Conservation (phyloP, 1,140 invertebrate genomes). For the Thereuonema tuberculata region DNA sequence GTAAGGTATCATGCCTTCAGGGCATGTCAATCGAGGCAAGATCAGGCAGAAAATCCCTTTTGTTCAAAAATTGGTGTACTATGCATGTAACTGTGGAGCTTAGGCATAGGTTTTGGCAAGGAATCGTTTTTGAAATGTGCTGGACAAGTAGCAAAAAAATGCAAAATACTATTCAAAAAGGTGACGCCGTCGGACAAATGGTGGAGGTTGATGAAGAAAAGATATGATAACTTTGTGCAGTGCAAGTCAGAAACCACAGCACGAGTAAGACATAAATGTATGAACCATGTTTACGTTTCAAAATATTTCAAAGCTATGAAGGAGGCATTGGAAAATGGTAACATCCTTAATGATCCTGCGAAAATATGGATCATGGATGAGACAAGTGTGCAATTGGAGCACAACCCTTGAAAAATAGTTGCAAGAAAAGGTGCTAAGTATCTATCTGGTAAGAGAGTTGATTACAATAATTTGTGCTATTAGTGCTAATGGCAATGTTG, state of each 20-base stretch:
- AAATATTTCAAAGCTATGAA: neutral
- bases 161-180: neutral
- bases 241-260: neutral
- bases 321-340: neutral
- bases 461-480: neutral
- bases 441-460: conserved; percentile 1
- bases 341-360: neutral
- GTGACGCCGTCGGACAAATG: neutral
- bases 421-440: neutral
- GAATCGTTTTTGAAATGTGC: neutral
- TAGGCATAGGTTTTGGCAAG: conserved; percentile 1
- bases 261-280: neutral
- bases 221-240: neutral
- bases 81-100: neutral
- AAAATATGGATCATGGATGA: conserved; percentile 9
- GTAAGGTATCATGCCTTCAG: neutral
- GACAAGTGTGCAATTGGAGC: neutral
- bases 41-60: neutral
- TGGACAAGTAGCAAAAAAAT: neutral
- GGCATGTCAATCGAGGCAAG: neutral
- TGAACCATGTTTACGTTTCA: neutral
- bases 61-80: neutral
- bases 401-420: neutral
- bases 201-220: conserved; percentile 18
- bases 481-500: neutral